Evolutionary conservation across 1,140 invertebrate genomes (phyloP), one percentile per base, ranked within the genome.

Genomic region (Daktulosphaira vitifoliae): DNA sequence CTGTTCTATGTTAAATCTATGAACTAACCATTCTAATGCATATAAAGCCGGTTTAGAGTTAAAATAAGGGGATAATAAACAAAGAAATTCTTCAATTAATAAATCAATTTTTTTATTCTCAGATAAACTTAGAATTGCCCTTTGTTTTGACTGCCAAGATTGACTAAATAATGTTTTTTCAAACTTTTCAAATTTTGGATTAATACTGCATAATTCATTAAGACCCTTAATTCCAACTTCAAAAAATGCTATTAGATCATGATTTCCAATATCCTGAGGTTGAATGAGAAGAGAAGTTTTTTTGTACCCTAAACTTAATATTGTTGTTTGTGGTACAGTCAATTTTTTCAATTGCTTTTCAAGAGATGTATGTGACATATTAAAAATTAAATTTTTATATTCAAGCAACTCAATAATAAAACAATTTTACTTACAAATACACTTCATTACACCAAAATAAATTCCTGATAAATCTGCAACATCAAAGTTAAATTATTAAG

Each of bases 1-100:
- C 52, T 88, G 78, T 71, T 97, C 89, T 67, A 97, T 87, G 50
- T 86, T 82, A 74, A 87, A 96, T 71, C 92, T 84, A 69, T 71
- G 68, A 48, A 52, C 82, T 2, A 98, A 78, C 94, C 93, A 97
- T 80, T 97, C 95, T 23, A 97, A 74, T 20, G 89, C 84, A 80
- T 95, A 90, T 65, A 95, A 89, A 9, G 91, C 81, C 13, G 87
- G 82, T 72, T 85, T 86, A 0, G 93, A 74, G 37, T 92, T 74
- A 70, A 96, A 86, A 74, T 93, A 96, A 5, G 93, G 93, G 1
- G 92, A 90, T 9, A 95, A 69, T 38, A 86, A 76, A 38, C 86
- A 73, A 0, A 96, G 73, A 77, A 96, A 96, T 66, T 85, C 83
- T 52, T 82, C 79, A n/a, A 98, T 88, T 9, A 78, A 79, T 42